Evolutionary conservation across 2,113 vertebrate species (phyloP).

Genomic region (Boleophthalmus pectinirostris): DNA sequence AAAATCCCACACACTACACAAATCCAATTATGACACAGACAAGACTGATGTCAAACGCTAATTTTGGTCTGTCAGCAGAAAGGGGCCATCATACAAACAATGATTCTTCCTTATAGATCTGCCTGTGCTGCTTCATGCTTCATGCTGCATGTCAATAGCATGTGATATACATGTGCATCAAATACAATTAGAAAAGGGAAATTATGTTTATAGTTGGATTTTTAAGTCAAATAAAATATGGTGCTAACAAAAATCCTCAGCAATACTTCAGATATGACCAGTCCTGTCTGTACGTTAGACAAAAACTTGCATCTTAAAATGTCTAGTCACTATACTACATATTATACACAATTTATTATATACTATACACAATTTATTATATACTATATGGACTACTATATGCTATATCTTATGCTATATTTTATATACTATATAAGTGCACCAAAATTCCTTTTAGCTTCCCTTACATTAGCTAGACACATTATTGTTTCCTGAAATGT

Average conservation of each 20-base stretch:
- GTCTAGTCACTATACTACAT: too few species aligned
- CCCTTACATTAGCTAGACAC: too few species aligned
- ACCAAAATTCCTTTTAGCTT: too few species aligned
- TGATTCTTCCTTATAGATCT: conserved; percentile 14
- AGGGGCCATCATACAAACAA: not conserved
- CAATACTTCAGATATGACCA: not conserved
- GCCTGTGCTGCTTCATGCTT: not conserved
- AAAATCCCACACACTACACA: conserved; percentile 50
- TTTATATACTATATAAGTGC: too few species aligned
- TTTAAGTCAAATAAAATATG: not conserved
- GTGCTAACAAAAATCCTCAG: not conserved
- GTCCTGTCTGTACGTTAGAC: too few species aligned
- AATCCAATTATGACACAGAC: conserved; percentile 35
- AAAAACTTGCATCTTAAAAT: too few species aligned
- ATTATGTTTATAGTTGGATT: not conserved
- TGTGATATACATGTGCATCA: not conserved
- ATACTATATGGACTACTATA: too few species aligned
- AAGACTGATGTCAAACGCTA: conserved; percentile 6
- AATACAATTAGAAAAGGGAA: not conserved
- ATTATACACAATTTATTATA: too few species aligned
- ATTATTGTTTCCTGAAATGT: too few species aligned
- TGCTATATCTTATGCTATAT: too few species aligned
- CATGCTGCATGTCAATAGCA: not conserved
- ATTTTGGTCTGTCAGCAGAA: conserved; percentile 33
- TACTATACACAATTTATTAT: too few species aligned